Conservation (phyloP, 2,888 invertebrate species). For the Ariolimax columbianus region DNA sequence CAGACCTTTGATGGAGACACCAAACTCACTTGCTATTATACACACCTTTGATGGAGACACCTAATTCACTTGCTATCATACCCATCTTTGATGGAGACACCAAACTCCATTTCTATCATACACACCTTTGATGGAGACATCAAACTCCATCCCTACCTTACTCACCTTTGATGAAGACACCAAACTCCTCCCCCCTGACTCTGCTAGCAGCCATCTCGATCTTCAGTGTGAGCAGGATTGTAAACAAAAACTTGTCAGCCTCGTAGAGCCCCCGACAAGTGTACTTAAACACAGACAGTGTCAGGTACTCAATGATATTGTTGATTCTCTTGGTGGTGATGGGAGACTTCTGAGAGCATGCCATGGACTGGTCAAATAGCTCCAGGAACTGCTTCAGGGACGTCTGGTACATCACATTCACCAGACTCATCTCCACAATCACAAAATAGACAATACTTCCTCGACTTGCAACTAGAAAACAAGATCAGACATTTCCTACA, state of each 20-base stretch:
- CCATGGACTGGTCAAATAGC: constrained; percentile 95
- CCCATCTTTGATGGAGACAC: too few relatives aligned
- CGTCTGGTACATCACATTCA: constrained; percentile 97
- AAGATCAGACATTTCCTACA: too few relatives aligned
- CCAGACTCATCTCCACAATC: constrained; percentile 97
- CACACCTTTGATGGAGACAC: too few relatives aligned
- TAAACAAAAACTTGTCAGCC: constrained; percentile 93
- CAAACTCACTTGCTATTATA: too few relatives aligned
- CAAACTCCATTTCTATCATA: not conserved
- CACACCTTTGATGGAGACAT: too few relatives aligned
- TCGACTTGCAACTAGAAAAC: constrained; percentile 87
- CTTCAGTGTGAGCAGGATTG: constrained; percentile 95
- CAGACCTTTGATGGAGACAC: too few relatives aligned
- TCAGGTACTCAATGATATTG: constrained; percentile 92
- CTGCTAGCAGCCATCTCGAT: constrained; percentile 90
- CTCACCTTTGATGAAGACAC: constrained; percentile 92
- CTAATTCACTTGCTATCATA: too few relatives aligned
- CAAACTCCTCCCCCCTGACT: constrained; percentile 93
- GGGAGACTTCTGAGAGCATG: constrained; percentile 88
- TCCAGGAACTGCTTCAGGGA: constrained; percentile 95
- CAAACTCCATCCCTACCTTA: not conserved
- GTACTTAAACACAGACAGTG: constrained; percentile 94
- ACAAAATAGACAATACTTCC: constrained; percentile 96
- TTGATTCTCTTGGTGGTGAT: constrained; percentile 88
- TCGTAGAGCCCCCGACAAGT: constrained; percentile 95